These are phyloP conservation scores for Eonycteris spelaea DNA, from an alignment of 2,113 vertebrate genomes.

Conservation along the genomic window DNA sequence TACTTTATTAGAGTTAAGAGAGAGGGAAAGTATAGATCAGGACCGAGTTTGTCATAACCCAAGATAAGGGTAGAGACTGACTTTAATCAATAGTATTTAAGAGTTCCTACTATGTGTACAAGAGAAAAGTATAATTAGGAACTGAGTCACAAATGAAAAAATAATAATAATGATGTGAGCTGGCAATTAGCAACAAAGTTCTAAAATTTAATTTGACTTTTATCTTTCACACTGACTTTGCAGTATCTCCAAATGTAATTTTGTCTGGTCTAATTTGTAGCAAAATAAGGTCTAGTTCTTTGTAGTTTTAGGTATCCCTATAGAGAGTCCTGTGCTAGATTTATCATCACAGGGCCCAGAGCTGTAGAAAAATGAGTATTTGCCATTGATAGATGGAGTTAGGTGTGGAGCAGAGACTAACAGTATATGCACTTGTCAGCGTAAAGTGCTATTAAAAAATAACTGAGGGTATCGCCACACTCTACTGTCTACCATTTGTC, in stretches of 20 bases:
- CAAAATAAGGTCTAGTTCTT: not conserved
- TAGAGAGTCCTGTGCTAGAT: not conserved
- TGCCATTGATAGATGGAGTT: not conserved
- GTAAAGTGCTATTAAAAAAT: not conserved
- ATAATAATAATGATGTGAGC: not conserved
- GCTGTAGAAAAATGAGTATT: not conserved
- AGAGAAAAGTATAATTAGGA: slow-evolving; percentile 4
- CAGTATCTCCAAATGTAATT: not conserved
- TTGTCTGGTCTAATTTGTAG: slow-evolving; percentile 9
- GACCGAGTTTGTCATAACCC: not conserved
- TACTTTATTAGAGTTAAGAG: not conserved
- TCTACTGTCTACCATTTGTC: not conserved
- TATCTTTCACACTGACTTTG: slow-evolving; percentile 1
- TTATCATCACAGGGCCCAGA: not conserved
- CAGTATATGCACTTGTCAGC: not conserved
- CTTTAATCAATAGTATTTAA: slow-evolving; percentile 9
- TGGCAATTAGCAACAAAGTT: not conserved
- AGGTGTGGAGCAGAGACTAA: not conserved
- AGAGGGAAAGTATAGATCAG: not conserved
- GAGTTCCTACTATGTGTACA: not conserved
- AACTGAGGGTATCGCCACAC: not conserved
- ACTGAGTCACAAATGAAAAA: not conserved
- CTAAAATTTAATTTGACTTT: slow-evolving; percentile 1
- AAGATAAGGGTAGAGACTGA: not conserved
- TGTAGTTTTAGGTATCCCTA: not conserved